Conservation (phyloP, 2,113 vertebrate species). For the Peucedramus taeniatus region DNA sequence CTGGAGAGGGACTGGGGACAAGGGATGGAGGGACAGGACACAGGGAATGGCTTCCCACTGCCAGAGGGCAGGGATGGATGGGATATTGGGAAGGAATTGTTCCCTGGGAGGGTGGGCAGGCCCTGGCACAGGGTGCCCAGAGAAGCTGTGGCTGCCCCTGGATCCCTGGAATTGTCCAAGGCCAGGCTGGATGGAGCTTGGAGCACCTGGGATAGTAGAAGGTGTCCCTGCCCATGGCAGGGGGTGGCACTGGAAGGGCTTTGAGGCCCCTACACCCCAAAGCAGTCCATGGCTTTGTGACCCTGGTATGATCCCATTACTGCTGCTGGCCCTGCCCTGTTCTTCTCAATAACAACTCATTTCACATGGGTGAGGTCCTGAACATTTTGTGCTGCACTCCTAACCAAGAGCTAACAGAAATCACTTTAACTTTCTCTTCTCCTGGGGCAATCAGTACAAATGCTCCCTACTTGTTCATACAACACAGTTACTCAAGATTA, state of each 20-base stretch:
- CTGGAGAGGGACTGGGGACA: neutral
- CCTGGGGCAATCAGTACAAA: neutral
- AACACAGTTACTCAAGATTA: neutral
- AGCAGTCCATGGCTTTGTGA: neutral
- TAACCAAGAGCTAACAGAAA: neutral
- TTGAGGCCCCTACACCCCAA: neutral
- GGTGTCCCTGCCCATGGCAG: neutral
- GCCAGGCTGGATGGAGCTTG: accelerated
- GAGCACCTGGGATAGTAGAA: neutral
- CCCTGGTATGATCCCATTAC: neutral
- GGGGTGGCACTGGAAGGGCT: neutral
- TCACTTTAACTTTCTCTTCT: neutral
- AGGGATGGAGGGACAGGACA: neutral
- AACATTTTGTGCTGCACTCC: neutral
- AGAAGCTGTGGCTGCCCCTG: neutral
- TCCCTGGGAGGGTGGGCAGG: neutral
- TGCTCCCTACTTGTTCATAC: neutral
- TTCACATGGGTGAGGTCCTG: neutral
- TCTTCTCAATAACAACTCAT: neutral
- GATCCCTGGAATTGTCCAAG: neutral
- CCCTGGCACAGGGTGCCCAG: neutral
- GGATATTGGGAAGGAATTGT: neutral
- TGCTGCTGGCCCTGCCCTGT: neutral
- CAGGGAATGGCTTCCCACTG: neutral
- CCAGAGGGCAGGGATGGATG: neutral